Base-by-base conservation (phyloP, 2,113 vertebrate species). In the Podarcis muralis region DNA sequence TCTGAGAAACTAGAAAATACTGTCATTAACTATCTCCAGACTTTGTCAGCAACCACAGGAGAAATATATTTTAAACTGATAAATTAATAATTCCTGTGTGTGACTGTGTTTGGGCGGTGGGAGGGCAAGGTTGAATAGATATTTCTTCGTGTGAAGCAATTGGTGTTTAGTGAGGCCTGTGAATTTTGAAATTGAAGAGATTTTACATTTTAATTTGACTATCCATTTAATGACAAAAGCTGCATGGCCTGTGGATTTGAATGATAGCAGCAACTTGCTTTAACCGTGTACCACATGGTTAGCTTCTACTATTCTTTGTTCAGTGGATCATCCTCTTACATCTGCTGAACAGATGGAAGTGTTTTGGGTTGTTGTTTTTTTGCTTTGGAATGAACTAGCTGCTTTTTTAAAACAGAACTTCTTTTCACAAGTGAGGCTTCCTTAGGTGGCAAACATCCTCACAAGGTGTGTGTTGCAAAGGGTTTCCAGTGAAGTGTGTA, bases 381-480 rank as follows among this genome's bases (percentile, higher is more conserved):
- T n/a, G 6, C 86, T 87, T 20, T 0, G 11, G 68, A 66, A 13
- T 1, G 75, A 86, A 0, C 89, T 0, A 0, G 0, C 0, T 85
- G 25, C n/a, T 5, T 12, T 1, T 23, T 80, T 35, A 15, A 43
- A 76, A 48, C 74, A 83, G 71, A 35, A 69, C 1, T 0, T 9
- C 0, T 1, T 62, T 75, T 83, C 68, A 65, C 0, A 0, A 32
- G 32, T 77, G 66, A 90, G 23, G 69, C 74, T 7, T 7, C 40
- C 13, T 66, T 2, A 1, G 48, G 30, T 83, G 48, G 30, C 3
- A 11, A 59, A 53, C 65, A 37, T 75, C 11, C 23, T 69, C 12
- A 6, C 6, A 59, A 76, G 25, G 22, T 6, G 40, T 75, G 62
- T 79, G 35, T 25, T 83, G 40, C 65, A 83, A 37, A 11, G 35